Base-by-base conservation (phyloP, 2,797 vertebrate species). In the Pangasius macronema region DNA sequence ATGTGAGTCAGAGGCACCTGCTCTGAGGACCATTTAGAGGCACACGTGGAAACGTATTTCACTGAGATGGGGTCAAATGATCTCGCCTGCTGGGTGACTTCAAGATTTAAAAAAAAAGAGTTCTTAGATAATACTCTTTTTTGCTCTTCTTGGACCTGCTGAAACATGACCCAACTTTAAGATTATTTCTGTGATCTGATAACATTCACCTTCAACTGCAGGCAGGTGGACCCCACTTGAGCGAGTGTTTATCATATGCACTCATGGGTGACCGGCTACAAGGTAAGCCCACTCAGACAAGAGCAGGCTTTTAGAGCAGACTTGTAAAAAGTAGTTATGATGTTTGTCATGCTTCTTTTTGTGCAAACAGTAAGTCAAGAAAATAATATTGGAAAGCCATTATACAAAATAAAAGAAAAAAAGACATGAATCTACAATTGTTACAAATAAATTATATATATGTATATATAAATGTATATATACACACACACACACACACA, bases 41-140 rank as follows among this genome's bases (percentile, higher is more conserved):
- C 70, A 87, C 83, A 87, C 49, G 24, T 85, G 79, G 89, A 91
- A 91, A 91, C 59, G 53, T 84, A 91, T 88, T 89, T 90, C 81
- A 88, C 86, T 70, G 80, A 73, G 49, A 81, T 90, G 87, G 73
- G 91, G 89, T 92, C 92, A 93, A 92, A 86, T 51, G 86, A 87
- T 92, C 87, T 88, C 86, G 86, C 70, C 83, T 81, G 72, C 53
- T 87, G 85, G 81, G 68, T 88, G 87, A 87, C 88, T 87, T 89
- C 59, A 87, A 91, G 85, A 83, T 73, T 42, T 6, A 42, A 84
- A 81, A 86, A 76, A 51, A 73, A 80, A 39, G 22, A 33, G 14
- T 51, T 30, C 72, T 86, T 53, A 85, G 61, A 87, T 87, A 83
- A 87, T 83, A 65, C 22, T 63, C 18, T 59, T 67, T 82, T 63